Evolutionary conservation across 1,140 invertebrate genomes (phyloP), one percentile per base, ranked within the genome.

Genomic region (Monochamus saltuarius): DNA sequence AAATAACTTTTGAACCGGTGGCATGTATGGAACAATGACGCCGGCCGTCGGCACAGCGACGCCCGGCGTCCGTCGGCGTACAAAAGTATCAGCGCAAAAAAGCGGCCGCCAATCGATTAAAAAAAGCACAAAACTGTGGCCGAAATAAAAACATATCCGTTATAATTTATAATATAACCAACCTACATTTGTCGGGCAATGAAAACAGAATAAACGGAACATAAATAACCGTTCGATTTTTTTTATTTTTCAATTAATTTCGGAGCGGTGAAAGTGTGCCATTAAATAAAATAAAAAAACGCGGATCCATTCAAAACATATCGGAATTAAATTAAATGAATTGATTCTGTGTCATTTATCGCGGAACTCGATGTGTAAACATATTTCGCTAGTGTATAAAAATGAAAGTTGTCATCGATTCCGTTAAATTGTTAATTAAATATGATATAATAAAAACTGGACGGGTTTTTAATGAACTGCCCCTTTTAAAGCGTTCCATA

Each of bases 361-460:
- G 16, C 45, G 36, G 34, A 36, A 52, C 40, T 16, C 40, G 19
- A 43, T 54, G 37, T 52, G 54, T 60, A 36, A 60, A 60, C 42
- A 60, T 59, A 59, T 50, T 51, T 59, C 29, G 36, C 46, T 46
- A 59, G 37, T 59, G 38, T 59, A 51, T 22, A 59, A 59, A 59
- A 59, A 59, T 59, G 57, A 52, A 59, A 59, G 57, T 59, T 50
- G 49, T 71, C 67, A 29, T 29, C 22, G 22, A 29, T 29, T 29
- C 22, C 22, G 22, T 29, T 62, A 3, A 29, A 29, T 29, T 29
- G 22, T 29, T 29, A 29, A 29, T 29, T 29, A 29, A 29, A 29
- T 29, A 29, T 29, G 22, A 29, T 29, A 29, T 29, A 29, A 29
- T 29, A 29, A 29, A 29, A 29, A 29, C 22, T 6, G 22, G 22